Conservation (phyloP, 2,888 invertebrate genomes). For the Physocephala rufipes region DNA sequence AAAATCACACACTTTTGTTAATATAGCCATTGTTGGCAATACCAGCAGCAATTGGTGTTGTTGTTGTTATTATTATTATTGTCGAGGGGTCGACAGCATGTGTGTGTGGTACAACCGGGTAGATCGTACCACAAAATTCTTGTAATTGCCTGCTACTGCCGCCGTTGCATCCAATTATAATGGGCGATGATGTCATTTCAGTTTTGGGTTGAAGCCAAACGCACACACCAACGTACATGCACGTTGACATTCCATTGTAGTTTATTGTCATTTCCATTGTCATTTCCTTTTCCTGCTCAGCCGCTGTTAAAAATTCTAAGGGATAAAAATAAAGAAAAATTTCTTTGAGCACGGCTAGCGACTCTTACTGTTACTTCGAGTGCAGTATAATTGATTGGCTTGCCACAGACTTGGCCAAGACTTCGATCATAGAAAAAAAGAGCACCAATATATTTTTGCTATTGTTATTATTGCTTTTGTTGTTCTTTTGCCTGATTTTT, state of each 20-base stretch:
- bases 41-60: background rate
- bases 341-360: background rate
- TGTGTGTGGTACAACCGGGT: slow-evolving; percentile 26
- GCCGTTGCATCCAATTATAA: slow-evolving; percentile 33
- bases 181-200: slow-evolving; percentile 33
- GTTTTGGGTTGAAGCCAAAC: background rate
- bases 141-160: slow-evolving; percentile 9
- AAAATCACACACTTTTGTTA: slow-evolving; percentile 6
- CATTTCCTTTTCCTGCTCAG: slow-evolving; percentile 29
- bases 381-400: slow-evolving; percentile 33
- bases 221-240: background rate
- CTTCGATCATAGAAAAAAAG: background rate
- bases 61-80: background rate
- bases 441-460: background rate
- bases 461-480: slow-evolving; percentile 1
- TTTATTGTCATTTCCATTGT: too few species aligned
- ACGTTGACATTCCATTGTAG: too few species aligned
- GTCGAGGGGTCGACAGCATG: background rate
- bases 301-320: too few species aligned
- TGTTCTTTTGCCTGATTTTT: background rate
- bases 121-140: background rate
- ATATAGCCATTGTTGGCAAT: slow-evolving; percentile 1
- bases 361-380: slow-evolving; percentile 16
- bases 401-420: slow-evolving; percentile 37
- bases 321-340: too few species aligned